Base-by-base conservation (phyloP, 2,113 vertebrate species). In the Triplophysa rosa region DNA sequence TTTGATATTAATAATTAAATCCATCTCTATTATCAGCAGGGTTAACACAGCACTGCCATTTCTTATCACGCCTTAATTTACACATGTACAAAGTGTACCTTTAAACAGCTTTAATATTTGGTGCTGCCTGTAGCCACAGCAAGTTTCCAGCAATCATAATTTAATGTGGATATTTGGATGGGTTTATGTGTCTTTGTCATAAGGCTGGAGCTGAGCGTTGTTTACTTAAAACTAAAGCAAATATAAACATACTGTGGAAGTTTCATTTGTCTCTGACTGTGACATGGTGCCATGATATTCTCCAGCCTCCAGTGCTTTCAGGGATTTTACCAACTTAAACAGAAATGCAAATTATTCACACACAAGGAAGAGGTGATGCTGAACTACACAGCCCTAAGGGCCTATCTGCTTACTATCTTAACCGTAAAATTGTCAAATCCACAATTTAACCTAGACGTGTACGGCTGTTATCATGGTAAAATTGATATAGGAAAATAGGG, bases 381-480 rank as follows among this genome's bases (percentile, higher is more conserved):
- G n/a, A 67, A 67, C 40, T 10, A 45, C 37, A 23, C n/a, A 24
- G 66, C 11, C 68, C 68, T 71, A 19, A 37, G 68, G 68, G 52
- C 12, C 56, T 8, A 11, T 14, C 26, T n/a, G 17, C 67, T 68
- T 14, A 9, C 19, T 7, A 58, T 58, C 19, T 58, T 58, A 8
- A 58, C 8, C 9, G n/a, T 58, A 58, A 58, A 58, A 19, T n/a
- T 58, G 54, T 7, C 54, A 56, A 56, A 56, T 56, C 17, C 19
- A n/a, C 54, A n/a, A n/a, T n/a, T 56, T 26, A 11, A 1, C 24
- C 24, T 17, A 11, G 14, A 16, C 26, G 45, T 10, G 7, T 47
- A 67, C 21, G 4, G 16, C 45, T 26, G 4, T 54, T 3, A n/a
- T 10, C 2, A 33, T 70, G 24, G 9, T n/a, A 21, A 8, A 9